Evolutionary conservation across 1,140 invertebrate species (phyloP).

Genomic region (Goniozus legneri): DNA sequence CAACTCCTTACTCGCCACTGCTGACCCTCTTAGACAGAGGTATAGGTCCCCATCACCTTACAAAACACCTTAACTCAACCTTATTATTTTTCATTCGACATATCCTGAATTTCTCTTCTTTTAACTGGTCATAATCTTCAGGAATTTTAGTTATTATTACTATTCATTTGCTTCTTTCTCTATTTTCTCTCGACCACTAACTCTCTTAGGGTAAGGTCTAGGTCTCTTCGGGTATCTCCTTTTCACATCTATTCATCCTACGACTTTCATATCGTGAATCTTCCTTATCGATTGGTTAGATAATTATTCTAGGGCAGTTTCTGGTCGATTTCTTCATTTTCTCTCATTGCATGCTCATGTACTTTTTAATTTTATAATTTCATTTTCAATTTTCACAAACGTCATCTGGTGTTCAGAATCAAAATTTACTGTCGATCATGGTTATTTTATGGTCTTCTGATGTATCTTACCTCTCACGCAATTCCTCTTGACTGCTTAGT

Average conservation of each 20-base stretch:
- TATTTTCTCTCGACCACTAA: conserved; percentile 50
- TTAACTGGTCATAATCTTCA: conserved; percentile 14
- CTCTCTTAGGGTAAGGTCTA: conserved; percentile 42
- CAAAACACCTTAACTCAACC: conserved; percentile 14
- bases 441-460: neutral
- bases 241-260: too few relatives aligned
- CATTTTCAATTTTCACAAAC: neutral
- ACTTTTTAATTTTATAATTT: conserved; percentile 16
- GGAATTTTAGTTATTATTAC: conserved; percentile 19
- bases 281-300: too few relatives aligned
- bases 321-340: conserved; percentile 37
- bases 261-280: too few relatives aligned
- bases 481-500: neutral
- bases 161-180: conserved; percentile 27
- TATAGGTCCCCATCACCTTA: conserved; percentile 46
- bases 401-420: neutral
- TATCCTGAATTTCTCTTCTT: conserved; percentile 12
- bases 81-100: conserved; percentile 3
- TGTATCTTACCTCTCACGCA: neutral
- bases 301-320: conserved; percentile 48
- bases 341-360: conserved; percentile 18
- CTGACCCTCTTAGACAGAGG: conserved; percentile 65
- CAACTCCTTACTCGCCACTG: conserved; percentile 56
- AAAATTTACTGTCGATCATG: neutral
- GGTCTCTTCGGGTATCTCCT: too few relatives aligned